Base-by-base conservation (phyloP, 2,888 invertebrate genomes). In the Agriopis marginaria region DNA sequence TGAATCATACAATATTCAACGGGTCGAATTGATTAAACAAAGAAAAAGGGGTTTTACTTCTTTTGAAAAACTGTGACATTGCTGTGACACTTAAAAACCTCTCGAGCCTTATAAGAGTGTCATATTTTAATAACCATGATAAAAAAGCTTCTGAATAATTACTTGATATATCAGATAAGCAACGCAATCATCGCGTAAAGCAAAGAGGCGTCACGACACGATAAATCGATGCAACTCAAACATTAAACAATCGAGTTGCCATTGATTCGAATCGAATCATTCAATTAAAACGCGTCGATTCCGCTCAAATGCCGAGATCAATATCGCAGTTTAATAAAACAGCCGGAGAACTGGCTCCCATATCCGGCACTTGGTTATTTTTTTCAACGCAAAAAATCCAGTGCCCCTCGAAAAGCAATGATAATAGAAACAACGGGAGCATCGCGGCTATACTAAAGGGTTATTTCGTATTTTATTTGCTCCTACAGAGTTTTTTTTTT, bases 301-400 rank as follows among this genome's bases (percentile, higher is more conserved):
- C 75, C 80, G 83, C 68, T 75, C 77, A 80, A 88, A 85, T 83
- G 79, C 76, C 82, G 86, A 89, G 92, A 93, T 92, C 89, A 85
- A 89, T 92, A 92, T 93, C 91, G 86, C 87, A 85, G 87, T 89
- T 92, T 92, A 92, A 93, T 92, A 91, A 92, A 92, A 90, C 92
- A 92, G 91, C 88, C 87, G 90, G 89, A 83, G 87, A 88, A 88
- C 87, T 85, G 74, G 84, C 86, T 85, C 80, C 89, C 88, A 89
- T 92, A 92, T 93, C 92, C 92, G 91, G 89, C 78, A 79, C 74
- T 86, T 84, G 86, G 86, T 86, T 85, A 85, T 89, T 90, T 91
- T 47, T 92, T 91, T 90, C 80, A 82, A 79, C 78, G 73, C 80
- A 82, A 87, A 89, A 89, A 89, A 81, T 74, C 80, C 74, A 74